A percentile compares a stretch with the other conserved stretches of the same genome.
These are phyloP conservation scores for Drosophila lacteicornis DNA, from an alignment of 1,140 invertebrate species.

Conservation along the genomic window DNA sequence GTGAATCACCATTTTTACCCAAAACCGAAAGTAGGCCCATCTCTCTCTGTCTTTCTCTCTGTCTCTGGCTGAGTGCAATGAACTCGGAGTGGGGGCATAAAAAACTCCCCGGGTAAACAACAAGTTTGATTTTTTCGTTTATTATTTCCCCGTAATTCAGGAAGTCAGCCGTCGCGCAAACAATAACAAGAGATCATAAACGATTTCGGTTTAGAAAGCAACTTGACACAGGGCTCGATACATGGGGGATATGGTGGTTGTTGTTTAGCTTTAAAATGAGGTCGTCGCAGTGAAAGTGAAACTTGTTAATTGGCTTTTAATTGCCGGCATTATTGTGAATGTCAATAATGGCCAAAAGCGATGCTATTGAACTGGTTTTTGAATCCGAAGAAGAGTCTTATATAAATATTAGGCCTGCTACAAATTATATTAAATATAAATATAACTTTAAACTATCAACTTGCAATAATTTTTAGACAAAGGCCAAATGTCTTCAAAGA, in stretches of 20 bases:
- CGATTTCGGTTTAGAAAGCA: conserved; percentile 58
- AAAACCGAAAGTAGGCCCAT: conserved; percentile 68
- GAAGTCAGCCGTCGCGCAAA: conserved; percentile 36
- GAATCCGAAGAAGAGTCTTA: neutral
- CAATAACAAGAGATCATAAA: conserved; percentile 48
- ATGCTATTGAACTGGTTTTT: conserved; percentile 39
- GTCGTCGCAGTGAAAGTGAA: conserved; percentile 61
- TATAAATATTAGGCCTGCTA: neutral
- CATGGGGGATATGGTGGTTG: too few relatives aligned
- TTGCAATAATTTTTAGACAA: neutral
- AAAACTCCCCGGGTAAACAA: conserved; percentile 46
- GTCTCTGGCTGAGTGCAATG: conserved; percentile 45
- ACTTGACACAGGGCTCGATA: conserved; percentile 14
- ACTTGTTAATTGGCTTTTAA: conserved; percentile 80
- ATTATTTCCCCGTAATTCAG: conserved; percentile 55
- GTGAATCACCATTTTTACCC: conserved; percentile 60
- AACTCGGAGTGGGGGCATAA: conserved; percentile 24
- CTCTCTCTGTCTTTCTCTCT: conserved; percentile 12
- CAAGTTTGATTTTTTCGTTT: conserved; percentile 36
- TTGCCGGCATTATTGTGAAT: conserved; percentile 58
- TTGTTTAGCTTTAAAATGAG: conserved; percentile 6
- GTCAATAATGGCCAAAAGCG: conserved; percentile 54
- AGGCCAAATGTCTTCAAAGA: neutral
- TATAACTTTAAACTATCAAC: too few relatives aligned
- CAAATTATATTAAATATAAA: neutral